Conservation (phyloP, 2,797 vertebrate genomes). For the Channallabes apus region DNA sequence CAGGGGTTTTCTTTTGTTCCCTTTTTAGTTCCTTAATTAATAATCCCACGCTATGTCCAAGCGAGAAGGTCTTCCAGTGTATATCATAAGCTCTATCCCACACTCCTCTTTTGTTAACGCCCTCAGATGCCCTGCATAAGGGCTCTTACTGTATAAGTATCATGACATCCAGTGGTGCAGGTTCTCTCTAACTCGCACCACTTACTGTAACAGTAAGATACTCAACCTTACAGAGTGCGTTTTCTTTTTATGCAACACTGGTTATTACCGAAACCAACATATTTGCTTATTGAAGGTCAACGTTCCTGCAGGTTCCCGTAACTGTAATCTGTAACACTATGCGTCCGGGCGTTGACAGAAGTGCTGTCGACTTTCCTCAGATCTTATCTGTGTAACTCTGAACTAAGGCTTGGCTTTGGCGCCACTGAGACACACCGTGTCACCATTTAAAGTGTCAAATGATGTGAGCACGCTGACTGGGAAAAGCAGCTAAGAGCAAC, state of each 20-base stretch:
- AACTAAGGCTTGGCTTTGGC: not conserved
- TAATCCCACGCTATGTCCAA: too few species aligned
- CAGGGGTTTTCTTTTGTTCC: too few species aligned
- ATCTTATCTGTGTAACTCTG: conserved; percentile 4
- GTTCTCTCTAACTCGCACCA: too few species aligned
- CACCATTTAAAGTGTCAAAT: not conserved
- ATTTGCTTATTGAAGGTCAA: conserved; percentile 1
- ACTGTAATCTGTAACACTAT: not conserved
- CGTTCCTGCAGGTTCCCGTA: not conserved
- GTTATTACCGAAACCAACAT: not conserved
- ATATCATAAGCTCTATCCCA: too few species aligned
- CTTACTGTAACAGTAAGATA: too few species aligned
- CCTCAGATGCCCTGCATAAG: too few species aligned
- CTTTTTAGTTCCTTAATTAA: too few species aligned
- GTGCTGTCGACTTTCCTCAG: not conserved
- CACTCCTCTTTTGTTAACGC: too few species aligned
- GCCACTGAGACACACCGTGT: not conserved
- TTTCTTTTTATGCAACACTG: not conserved
- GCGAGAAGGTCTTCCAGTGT: too few species aligned
- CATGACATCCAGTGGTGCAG: too few species aligned
- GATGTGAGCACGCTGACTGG: not conserved
- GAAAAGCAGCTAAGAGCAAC: not conserved
- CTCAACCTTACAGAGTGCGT: not conserved
- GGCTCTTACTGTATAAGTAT: too few species aligned
- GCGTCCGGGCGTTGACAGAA: not conserved